Evolutionary conservation across 2,888 invertebrate species (phyloP).

Genomic region (Pandemis corylana): DNA sequence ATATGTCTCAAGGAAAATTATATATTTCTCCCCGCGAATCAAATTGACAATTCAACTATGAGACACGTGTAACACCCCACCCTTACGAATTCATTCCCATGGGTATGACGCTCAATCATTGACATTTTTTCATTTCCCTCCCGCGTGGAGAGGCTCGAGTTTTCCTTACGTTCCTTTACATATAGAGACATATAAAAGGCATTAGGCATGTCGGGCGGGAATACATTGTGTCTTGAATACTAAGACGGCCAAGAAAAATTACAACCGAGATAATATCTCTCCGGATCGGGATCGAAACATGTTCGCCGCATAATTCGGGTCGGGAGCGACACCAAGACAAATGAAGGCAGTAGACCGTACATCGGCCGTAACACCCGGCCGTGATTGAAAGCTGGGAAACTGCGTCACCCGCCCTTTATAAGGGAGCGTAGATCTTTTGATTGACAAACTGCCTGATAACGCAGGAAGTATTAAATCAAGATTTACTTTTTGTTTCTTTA

Average conservation of each 20-base stretch:
- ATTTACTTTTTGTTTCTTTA: conserved; percentile 21
- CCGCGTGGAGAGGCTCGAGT: conserved; percentile 43
- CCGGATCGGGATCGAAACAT: conserved; percentile 65
- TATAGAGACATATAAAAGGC: conserved; percentile 52
- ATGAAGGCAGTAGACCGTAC: conserved; percentile 60
- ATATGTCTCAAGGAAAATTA: conserved; percentile 43
- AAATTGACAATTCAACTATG: conserved; percentile 72
- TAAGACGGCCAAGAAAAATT: conserved; percentile 74
- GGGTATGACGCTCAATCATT: conserved; percentile 82
- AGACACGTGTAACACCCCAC: conserved; percentile 68
- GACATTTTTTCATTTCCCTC: conserved; percentile 68
- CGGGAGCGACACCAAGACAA: conserved; percentile 65
- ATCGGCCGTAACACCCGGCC: conserved; percentile 49
- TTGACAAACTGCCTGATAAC: conserved; percentile 37
- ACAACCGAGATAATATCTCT: conserved; percentile 71
- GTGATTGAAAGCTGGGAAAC: conserved; percentile 56
- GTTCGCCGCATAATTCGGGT: conserved; percentile 65
- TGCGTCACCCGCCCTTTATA: conserved; percentile 52
- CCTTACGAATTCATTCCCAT: conserved; percentile 77
- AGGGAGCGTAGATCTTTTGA: conserved; percentile 49
- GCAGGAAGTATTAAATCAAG: conserved; percentile 37
- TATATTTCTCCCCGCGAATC: conserved; percentile 57
- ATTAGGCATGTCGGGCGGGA: conserved; percentile 63
- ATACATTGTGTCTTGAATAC: conserved; percentile 69
- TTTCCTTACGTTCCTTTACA: conserved; percentile 51